Evolutionary conservation across 2,797 vertebrate genomes (phyloP).

Genomic region (Cuniculus paca): DNA sequence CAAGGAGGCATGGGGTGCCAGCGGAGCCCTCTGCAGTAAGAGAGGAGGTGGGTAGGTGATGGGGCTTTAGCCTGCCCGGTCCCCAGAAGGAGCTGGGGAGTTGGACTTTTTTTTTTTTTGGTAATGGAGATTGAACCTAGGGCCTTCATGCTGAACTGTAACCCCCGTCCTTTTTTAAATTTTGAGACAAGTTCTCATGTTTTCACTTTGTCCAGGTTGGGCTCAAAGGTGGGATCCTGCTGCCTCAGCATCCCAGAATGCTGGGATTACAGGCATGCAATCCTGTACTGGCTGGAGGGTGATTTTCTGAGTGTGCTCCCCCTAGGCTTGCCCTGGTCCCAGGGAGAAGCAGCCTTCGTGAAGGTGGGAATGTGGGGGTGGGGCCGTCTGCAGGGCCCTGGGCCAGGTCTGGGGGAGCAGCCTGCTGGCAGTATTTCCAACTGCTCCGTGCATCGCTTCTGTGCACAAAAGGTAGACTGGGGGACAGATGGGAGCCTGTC

Average conservation of each 20-base stretch:
- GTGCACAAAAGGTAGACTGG: neutral
- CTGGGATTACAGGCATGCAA: neutral
- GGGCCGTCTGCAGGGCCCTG: fast-evolving
- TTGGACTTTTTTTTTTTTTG: neutral
- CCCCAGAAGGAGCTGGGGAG: neutral
- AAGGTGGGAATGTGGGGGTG: neutral
- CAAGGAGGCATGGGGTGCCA: too few relatives aligned
- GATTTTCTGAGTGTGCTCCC: neutral
- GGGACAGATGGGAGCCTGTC: fast-evolving
- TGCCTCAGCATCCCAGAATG: neutral
- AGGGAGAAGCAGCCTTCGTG: fast-evolving
- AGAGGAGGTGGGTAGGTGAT: neutral
- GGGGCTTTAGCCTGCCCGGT: neutral
- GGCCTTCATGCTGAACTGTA: neutral
- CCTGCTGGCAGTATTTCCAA: neutral
- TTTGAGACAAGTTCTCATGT: neutral
- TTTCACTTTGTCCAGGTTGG: neutral
- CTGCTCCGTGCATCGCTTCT: neutral
- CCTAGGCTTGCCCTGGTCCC: neutral
- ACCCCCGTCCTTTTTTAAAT: neutral
- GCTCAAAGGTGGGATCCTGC: neutral
- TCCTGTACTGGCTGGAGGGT: neutral
- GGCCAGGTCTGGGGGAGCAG: neutral
- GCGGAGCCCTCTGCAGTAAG: fast-evolving
- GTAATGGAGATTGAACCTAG: neutral